Conservation (phyloP, 2,113 vertebrate species). For the Heteronetta atricapilla region DNA sequence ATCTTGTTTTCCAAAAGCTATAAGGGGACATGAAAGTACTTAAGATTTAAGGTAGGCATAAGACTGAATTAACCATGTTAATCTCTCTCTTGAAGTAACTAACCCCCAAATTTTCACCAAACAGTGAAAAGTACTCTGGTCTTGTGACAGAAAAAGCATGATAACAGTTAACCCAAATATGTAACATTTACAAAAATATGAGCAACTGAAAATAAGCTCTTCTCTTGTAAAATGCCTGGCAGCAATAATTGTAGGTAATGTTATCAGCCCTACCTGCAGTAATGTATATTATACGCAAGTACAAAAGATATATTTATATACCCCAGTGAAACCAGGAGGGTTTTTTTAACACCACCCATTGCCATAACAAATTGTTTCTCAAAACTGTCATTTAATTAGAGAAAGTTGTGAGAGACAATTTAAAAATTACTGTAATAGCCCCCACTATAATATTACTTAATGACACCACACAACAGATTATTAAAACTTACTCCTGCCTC, state of each 20-base stretch:
- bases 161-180: not conserved
- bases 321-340: not conserved
- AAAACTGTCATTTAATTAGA: conserved; percentile 28
- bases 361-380: conserved; percentile 10
- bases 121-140: not conserved
- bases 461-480: not conserved
- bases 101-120: not conserved
- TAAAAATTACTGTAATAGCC: conserved; percentile 36
- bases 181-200: not conserved
- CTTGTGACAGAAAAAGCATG: not conserved
- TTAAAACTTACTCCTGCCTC: not conserved
- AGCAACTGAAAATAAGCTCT: not conserved
- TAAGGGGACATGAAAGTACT: not conserved
- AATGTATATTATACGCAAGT: not conserved
- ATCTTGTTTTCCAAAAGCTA: not conserved
- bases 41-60: not conserved
- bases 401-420: conserved; percentile 4
- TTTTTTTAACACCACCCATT: conserved; percentile 21
- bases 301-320: conserved; percentile 16
- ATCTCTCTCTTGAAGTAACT: not conserved
- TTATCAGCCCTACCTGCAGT: not conserved
- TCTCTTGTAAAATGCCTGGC: not conserved
- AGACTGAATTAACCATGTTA: not conserved
- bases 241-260: not conserved
- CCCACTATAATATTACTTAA: not conserved